Evolutionary conservation across 2,797 vertebrate genomes (phyloP), one percentile per base, ranked within the genome.

Genomic region (Oophaga sylvatica): DNA sequence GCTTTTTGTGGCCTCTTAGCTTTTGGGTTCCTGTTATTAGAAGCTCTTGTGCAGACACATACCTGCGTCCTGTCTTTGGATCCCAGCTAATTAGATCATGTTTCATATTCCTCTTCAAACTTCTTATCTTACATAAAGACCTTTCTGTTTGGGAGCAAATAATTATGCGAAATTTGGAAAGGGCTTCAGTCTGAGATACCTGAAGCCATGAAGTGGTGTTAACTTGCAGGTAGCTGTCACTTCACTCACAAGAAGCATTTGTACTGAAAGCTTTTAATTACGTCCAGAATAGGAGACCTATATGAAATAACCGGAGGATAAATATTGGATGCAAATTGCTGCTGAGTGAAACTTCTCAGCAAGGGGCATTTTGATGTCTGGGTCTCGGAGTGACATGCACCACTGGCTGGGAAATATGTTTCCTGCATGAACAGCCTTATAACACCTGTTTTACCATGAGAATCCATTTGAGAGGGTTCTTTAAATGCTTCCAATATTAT

Each of bases 341-440:
- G 88, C 84, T 89, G 88, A 35, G 90, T 92, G 92, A 86, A 92
- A 87, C 81, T 91, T 75, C 90, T 87, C 93, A 91, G 94, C 93
- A 91, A 93, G 92, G 93, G 92, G 84, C 56, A 95, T 95, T 94
- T 94, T 94, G 91, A 88, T 77, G 80, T 73, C 91, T 26, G 59
- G 91, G 91, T 91, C 93, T 91, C 92, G 91, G 91, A 88, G 80
- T 0, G 94, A 94, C 94, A 94, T 88, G 94, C 95, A 91, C 92
- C 94, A 92, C 90, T 92, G 93, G 92, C 90, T 90, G 57, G 87
- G 89, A 91, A 92, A 92, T 94, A 93, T 95, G 94, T 91, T 89
- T 91, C 90, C 16, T 13, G 26, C 56, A 26, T 75, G 81, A 81
- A 81, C 76, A 63, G 26, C 77, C 22, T 75, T 22, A 78, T 59